These are phyloP conservation scores for Amphiprion clarkii DNA, from an alignment of 2,797 vertebrate genomes.

Conservation along the genomic window DNA sequence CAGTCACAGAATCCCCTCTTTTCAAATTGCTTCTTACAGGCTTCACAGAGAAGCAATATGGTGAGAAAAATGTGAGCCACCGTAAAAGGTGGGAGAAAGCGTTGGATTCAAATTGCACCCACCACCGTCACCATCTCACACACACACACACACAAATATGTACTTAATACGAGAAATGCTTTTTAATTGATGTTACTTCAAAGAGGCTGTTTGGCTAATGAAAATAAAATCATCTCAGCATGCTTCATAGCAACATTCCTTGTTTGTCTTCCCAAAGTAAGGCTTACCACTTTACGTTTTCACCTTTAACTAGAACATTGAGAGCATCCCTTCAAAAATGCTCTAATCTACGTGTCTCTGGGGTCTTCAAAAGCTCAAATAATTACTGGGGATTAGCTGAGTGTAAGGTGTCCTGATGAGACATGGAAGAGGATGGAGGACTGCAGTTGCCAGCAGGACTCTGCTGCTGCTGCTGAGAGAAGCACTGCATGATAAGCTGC, in stretches of 20 bases:
- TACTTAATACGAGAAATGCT: conserved; percentile 25
- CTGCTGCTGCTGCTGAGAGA: not conserved
- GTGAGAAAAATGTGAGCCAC: conserved; percentile 51
- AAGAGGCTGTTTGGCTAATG: conserved; percentile 25
- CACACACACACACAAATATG: not conserved
- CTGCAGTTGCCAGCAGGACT: conserved; percentile 11
- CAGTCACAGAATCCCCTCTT: conserved; percentile 59
- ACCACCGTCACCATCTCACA: not conserved
- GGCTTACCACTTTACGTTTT: conserved; percentile 11
- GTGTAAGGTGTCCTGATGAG: conserved; percentile 20
- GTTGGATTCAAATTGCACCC: conserved; percentile 42
- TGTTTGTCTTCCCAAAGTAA: conserved; percentile 34
- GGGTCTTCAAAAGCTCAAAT: conserved; percentile 44
- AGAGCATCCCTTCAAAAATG: conserved; percentile 1
- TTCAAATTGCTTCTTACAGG: conserved; percentile 68
- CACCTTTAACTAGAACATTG: conserved; percentile 23
- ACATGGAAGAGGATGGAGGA: not conserved
- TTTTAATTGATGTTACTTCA: conserved; percentile 44
- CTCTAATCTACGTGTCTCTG: conserved; percentile 30
- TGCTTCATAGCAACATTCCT: not conserved
- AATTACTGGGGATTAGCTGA: conserved; percentile 40
- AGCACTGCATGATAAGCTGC: conserved; percentile 11
- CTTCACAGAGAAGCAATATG: conserved; percentile 69
- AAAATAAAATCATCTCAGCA: conserved; percentile 34
- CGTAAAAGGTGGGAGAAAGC: conserved; percentile 42